Evolutionary conservation across 2,113 vertebrate genomes (phyloP), one percentile per base, ranked within the genome.

Genomic region (Oceanodroma tethys): DNA sequence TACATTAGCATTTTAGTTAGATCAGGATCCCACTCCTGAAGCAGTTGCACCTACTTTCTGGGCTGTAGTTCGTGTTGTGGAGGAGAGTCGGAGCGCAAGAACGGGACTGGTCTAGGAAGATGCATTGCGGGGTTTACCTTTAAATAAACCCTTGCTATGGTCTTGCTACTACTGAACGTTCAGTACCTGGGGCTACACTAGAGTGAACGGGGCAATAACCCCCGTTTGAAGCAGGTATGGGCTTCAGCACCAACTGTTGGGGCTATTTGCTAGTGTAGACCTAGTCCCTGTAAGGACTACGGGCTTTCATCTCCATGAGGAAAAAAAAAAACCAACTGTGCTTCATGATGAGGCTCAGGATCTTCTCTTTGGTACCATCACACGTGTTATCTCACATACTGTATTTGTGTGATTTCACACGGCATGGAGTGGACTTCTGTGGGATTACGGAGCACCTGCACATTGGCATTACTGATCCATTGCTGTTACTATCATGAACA

Each of bases 201-300:
- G 27, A 32, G 4, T 15, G n/a, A 82, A 85, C 0, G 9, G 20
- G 17, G 30, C 17, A 55, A 1, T 12, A 52, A 60, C 1, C 2
- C 9, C 34, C 15, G 14, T 16, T 27, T 80, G 23, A 56, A 92
- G 47, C 29, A 56, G 43, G 13, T 60, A 2, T 13, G 21, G 43
- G 58, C 63, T 84, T 84, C 59, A 80, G 79, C 60, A 88, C 21
- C 9, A 9, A 2, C 30, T 56, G 1, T 7, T 56, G 62, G 40
- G 34, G 29, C 43, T 60, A 2, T 75, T 88, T n/a, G 47, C 30
- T 72, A 16, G 11, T 4, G 8, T 38, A 40, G 62, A 80, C 20
- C 14, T 45, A 29, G 19, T 29, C 50, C 18, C 59, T 42, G 5
- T 40, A 59, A 26, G 10, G 38, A 26, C 32, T 53, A 19, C 2